A percentile compares a stretch with the other conserved stretches of the same genome.
phyloP scores from a whole-genome alignment of 2,797 vertebrate species.

The Myioborus melanocephalus region DNA sequence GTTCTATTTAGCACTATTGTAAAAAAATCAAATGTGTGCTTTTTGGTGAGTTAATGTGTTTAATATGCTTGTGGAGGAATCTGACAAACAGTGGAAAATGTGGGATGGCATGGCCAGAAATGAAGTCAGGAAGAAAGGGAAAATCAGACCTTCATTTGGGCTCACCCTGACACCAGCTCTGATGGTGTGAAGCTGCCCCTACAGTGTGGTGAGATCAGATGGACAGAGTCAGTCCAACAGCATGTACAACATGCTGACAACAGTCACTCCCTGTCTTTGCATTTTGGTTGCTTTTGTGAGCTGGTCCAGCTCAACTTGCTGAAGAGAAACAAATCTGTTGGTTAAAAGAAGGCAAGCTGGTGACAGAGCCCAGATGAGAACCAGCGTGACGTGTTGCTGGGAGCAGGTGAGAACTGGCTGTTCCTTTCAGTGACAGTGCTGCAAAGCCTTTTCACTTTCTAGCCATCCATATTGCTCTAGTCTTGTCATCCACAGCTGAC shows the following conservation, averaged over 20 bases:
- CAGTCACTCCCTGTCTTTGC: background rate
- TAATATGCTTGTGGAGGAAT: background rate
- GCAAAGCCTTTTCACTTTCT: background rate
- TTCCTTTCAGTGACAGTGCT: background rate
- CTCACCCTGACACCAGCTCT: background rate
- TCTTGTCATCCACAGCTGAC: background rate
- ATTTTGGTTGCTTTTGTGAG: background rate
- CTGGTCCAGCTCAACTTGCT: background rate
- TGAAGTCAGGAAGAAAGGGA: background rate
- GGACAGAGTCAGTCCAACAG: background rate
- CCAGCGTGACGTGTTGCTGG: background rate
- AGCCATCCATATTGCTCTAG: background rate
- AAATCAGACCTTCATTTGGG: background rate
- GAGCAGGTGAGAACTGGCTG: background rate
- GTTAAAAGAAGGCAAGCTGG: background rate
- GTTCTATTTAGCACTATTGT: background rate
- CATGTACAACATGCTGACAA: background rate
- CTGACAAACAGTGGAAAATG: background rate
- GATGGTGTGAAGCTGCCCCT: background rate
- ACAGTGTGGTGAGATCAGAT: background rate
- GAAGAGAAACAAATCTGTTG: background rate
- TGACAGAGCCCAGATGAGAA: background rate
- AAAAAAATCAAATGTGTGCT: background rate
- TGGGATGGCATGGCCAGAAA: background rate
- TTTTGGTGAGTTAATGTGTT: background rate